Evolutionary conservation across 2,888 invertebrate species (phyloP), one percentile per base, ranked within the genome.

Genomic region (Acleris cristana): DNA sequence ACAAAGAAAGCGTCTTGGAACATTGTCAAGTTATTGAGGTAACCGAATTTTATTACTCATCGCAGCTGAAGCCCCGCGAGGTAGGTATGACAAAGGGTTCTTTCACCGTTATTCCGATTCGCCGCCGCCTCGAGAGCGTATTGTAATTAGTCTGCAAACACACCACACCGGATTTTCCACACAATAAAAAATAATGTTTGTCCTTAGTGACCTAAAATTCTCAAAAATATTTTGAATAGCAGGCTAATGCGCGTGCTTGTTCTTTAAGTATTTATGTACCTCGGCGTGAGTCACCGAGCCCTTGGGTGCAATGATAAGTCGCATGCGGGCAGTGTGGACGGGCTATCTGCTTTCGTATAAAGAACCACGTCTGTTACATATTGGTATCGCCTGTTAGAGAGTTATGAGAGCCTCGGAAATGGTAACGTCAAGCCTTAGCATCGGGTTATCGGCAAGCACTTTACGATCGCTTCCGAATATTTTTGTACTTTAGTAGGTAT

Each of bases 101-200:
- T 59, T 63, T 56, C 45, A 58, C 67, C 67, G 67, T 67, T 67
- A 67, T 58, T 60, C 49, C 57, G 57, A 62, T 57, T 62, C 56
- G 10, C 40, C 12, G 30, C 45, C 51, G 56, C 40, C 18, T 34
- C n/a, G 12, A 51, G 63, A 14, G 59, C 48, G 61, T 53, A 63
- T 54, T 57, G 67, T 67, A 67, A 67, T 67, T 67, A 67, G 57
- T 63, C 53, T 54, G 67, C 63, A 62, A 67, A 67, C 62, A 67
- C 40, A 58, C 52, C 56, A 61, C 57, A 67, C 62, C 16, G 58
- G 48, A 62, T 34, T 57, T 57, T 57, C 45, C 45, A 52, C 34
- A 64, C 19, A 51, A 30, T 64, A 56, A 63, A 49, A 44, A 62
- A 55, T 14, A 23, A 44, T 52, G 51, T 66, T 45, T 45, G 60